Evolutionary conservation across 2,113 vertebrate genomes (phyloP).

Genomic region (Vanacampus margaritifer): DNA sequence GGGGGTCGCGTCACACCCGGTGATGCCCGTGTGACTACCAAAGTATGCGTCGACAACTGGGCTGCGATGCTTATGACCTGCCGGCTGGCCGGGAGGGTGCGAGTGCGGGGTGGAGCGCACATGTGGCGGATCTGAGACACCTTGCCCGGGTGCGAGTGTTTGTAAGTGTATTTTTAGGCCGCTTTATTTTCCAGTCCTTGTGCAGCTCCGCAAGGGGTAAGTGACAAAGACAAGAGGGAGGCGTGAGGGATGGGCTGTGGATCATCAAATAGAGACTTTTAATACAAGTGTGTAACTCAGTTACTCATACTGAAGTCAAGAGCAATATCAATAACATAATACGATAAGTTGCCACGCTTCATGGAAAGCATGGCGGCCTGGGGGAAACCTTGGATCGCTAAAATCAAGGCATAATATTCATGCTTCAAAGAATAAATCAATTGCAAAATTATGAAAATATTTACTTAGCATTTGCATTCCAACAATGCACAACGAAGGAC

Average conservation of each 20-base stretch:
- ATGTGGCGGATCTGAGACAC: constrained; percentile 20
- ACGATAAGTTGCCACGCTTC: no score
- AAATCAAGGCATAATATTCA: no score
- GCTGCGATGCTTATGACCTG: constrained; percentile 53
- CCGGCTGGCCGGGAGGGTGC: constrained; percentile 6
- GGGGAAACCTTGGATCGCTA: no score
- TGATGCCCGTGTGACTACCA: constrained; percentile 69
- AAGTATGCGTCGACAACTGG: constrained; percentile 46
- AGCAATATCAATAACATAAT: not conserved
- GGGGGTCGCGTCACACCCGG: constrained; percentile 39
- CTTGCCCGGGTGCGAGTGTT: constrained; percentile 27
- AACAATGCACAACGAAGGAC: no score
- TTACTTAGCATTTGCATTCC: no score
- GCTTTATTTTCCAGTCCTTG: constrained; percentile 75
- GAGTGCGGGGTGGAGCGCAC: not conserved
- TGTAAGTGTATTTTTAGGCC: constrained; percentile 68
- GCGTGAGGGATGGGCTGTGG: not conserved
- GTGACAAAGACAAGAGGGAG: constrained; percentile 7
- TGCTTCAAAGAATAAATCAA: no score
- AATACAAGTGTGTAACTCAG: not conserved
- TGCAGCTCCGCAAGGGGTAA: constrained; percentile 46
- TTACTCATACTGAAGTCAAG: not conserved
- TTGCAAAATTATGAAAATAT: no score
- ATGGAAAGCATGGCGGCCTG: no score
- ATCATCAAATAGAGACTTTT: not conserved